Evolutionary conservation across 2,797 vertebrate species (phyloP), one percentile per base, ranked within the genome.

Genomic region (Phyllotis vaccarum): DNA sequence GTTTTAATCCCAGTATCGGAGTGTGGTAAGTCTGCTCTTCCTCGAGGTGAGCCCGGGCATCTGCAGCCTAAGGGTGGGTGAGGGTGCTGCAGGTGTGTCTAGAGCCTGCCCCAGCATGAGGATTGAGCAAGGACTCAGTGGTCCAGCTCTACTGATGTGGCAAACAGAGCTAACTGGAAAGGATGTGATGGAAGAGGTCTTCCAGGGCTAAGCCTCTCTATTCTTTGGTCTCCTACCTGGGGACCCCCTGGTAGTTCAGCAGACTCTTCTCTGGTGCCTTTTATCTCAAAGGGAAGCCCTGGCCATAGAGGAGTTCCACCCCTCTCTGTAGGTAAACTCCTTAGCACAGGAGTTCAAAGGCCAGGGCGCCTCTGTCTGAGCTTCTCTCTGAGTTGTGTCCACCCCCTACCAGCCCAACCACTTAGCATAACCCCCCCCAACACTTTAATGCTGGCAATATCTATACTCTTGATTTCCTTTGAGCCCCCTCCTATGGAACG

Each of bases 61-160:
- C 83, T 70, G 56, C 24, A 86, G 52, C 92, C 66, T 17, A 13
- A 92, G 54, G 54, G 75, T 46, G 66, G 60, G 91, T 60, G 7
- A 49, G 46, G 66, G 56, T 54, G 89, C 52, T 66, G 17, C 64
- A 76, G 72, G 54, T 64, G 56, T 49, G 49, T 31, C 46, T 58
- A 24, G 68, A 89, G 70, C 52, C 19, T 83, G 81, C 81, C 40
- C 66, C 43, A 62, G 95, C 49, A 94, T 93, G 97, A 98, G 96
- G 89, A 81, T 64, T 90, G 70, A 82, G n/a, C 54, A 16, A 68
- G 81, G 93, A 27, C 29, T 64, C 72, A 6, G 0, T 43, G 66
- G 76, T 86, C 70, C 37, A 62, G n/a, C 40, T 54, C 43, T 70
- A 31, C 21, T 3, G 62, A 56, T 43, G 90, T 43, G 90, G 72